phyloP scores from a whole-genome alignment of 2,113 vertebrate genomes.

The Notarius lentiginosus region DNA sequence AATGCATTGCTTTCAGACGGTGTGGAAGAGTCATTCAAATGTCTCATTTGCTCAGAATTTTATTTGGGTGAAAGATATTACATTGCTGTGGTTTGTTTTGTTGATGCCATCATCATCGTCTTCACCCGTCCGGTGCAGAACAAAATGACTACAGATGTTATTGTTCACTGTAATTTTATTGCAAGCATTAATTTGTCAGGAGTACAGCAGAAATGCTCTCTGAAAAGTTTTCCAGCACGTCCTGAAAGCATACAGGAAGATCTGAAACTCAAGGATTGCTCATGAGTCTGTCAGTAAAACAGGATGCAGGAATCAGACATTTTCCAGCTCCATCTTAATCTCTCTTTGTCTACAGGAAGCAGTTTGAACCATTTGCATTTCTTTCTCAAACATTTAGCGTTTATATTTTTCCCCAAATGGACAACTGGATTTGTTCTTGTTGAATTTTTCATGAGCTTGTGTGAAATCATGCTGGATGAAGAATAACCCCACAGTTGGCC shows the following conservation, averaged over 20 bases:
- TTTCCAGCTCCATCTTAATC: neutral
- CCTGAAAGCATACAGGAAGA: slow-evolving; percentile 4
- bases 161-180: slow-evolving; percentile 19
- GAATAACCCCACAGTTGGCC: neutral
- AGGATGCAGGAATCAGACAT: neutral
- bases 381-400: too few relatives aligned
- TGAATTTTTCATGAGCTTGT: neutral
- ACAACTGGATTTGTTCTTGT: neutral
- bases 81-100: slow-evolving; percentile 8
- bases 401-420: neutral
- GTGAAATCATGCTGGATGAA: neutral
- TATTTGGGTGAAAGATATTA: neutral
- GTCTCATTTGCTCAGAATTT: slow-evolving; percentile 24
- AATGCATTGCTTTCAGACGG: slow-evolving; percentile 33
- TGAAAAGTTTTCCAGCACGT: slow-evolving; percentile 19
- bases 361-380: neutral
- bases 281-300: neutral
- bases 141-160: slow-evolving; percentile 36
- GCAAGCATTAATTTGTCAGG: slow-evolving; percentile 26
- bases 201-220: slow-evolving; percentile 27
- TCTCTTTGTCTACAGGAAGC: neutral
- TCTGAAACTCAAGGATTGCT: neutral
- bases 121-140: neutral
- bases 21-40: slow-evolving; percentile 35
- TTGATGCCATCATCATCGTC: neutral